Conservation (phyloP, 2,888 invertebrate species). For the Mythimna loreyi region DNA sequence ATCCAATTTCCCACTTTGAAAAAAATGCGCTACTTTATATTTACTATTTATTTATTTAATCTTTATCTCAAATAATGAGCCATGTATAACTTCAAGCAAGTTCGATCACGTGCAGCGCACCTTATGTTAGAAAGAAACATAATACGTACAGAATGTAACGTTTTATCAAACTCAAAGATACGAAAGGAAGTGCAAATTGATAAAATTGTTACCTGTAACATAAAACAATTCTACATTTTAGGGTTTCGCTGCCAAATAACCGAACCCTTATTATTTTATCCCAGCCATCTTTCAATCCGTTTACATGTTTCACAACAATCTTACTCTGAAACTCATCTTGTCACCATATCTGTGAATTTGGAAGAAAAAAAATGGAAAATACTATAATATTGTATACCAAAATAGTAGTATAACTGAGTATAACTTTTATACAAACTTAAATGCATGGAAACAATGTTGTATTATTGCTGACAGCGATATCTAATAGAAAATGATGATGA, state of each 20-base stretch:
- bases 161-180: constrained; percentile 50
- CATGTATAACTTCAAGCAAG: background rate
- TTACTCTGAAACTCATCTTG: background rate
- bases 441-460: no score
- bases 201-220: constrained; percentile 41
- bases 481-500: no score
- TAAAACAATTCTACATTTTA: constrained; percentile 53
- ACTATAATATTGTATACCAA: no score
- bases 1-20: no score
- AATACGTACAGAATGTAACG: constrained; percentile 18
- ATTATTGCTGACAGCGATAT: no score
- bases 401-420: no score
- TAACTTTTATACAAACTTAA: no score
- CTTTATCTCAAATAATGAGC: background rate
- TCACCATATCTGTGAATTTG: no score
- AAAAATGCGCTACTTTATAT: no score
- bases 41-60: no score
- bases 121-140: constrained; percentile 20
- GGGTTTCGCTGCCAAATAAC: background rate
- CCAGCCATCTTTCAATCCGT: background rate
- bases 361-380: no score
- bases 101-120: constrained; percentile 5
- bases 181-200: constrained; percentile 33
- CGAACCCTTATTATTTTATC: background rate
- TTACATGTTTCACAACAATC: background rate